A percentile compares a stretch with the other conserved stretches of the same genome.
These are phyloP conservation scores for Capromys pilorides DNA, from an alignment of 2,797 vertebrate genomes.

Conservation along the genomic window DNA sequence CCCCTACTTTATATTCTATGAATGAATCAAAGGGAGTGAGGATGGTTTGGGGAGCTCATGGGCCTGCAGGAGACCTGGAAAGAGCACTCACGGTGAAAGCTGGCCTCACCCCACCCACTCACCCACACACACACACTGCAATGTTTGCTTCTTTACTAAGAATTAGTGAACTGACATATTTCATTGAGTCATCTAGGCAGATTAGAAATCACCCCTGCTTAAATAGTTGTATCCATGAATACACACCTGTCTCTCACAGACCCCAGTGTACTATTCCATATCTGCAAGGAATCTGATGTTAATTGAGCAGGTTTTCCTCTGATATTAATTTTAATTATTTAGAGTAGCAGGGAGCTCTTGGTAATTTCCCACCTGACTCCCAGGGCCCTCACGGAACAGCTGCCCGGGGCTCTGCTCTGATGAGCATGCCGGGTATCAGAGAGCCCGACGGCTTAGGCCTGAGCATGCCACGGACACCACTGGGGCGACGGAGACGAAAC, in stretches of 20 bases:
- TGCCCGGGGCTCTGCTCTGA: conserved; percentile 58
- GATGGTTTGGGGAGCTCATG: neutral
- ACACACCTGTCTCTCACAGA: conserved; percentile 60
- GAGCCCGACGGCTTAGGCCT: conserved; percentile 69
- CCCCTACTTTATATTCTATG: neutral
- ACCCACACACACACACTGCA: neutral
- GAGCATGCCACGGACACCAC: conserved; percentile 55
- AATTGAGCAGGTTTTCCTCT: conserved; percentile 72
- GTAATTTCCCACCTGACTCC: conserved; percentile 79
- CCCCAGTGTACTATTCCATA: conserved; percentile 59
- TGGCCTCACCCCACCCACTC: neutral
- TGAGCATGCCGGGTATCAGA: conserved; percentile 68
- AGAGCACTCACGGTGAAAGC: neutral
- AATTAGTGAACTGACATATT: conserved; percentile 60
- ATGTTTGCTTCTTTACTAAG: conserved; percentile 56
- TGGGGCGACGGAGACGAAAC: conserved; percentile 76
- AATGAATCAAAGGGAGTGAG: neutral
- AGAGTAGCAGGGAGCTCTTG: conserved; percentile 63
- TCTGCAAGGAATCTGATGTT: conserved; percentile 64
- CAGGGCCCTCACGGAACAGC: conserved; percentile 65
- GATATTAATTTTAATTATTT: conserved; percentile 77
- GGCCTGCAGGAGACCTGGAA: neutral
- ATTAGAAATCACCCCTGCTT: conserved; percentile 72
- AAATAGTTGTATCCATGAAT: conserved; percentile 72
- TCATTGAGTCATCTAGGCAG: conserved; percentile 44